Conservation (phyloP, 2,888 invertebrate genomes). For the Papilio gigon region DNA sequence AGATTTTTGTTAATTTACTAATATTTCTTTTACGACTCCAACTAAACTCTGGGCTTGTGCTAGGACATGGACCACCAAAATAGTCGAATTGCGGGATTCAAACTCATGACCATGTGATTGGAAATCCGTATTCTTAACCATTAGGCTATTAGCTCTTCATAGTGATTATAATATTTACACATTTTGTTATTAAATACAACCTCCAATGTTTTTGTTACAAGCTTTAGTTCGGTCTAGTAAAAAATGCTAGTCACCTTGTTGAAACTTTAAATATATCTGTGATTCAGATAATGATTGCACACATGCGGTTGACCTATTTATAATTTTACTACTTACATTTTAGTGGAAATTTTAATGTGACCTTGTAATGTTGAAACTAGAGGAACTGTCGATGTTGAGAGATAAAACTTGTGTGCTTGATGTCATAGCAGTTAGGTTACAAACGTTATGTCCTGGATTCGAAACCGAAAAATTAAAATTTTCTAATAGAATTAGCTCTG, state of each 20-base stretch:
- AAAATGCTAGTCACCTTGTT: neutral
- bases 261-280: constrained; percentile 6
- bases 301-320: constrained; percentile 10
- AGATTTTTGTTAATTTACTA: too few species aligned
- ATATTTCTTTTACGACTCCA: too few species aligned
- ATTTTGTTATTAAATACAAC: neutral
- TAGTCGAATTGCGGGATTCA: too few species aligned
- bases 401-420: constrained; percentile 11
- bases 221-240: neutral
- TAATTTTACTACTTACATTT: constrained; percentile 7
- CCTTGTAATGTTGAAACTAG: constrained; percentile 1
- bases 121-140: too few species aligned
- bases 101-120: too few species aligned
- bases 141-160: too few species aligned
- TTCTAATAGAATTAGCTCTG: too few species aligned
- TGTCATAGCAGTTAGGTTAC: neutral
- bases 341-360: constrained; percentile 3
- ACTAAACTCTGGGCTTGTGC: too few species aligned
- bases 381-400: neutral
- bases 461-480: too few species aligned
- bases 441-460: neutral
- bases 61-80: too few species aligned
- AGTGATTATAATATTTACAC: too few species aligned
- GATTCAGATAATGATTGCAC: constrained; percentile 11
- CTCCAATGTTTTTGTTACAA: neutral